Evolutionary conservation across 2,888 invertebrate genomes (phyloP).

Genomic region (Leucophenga montana): DNA sequence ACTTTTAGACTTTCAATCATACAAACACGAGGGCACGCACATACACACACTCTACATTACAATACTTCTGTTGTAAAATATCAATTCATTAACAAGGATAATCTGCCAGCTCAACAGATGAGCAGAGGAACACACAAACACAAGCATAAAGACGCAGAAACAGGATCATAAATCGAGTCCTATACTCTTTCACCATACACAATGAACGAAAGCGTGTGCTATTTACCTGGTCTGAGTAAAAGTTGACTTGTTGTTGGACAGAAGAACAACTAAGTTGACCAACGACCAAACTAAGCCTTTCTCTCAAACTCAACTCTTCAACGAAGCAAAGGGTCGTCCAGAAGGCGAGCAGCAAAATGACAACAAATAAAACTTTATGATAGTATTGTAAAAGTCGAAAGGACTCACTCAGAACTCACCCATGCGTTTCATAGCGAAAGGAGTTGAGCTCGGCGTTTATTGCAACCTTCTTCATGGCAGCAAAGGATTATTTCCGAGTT

Average conservation of each 20-base stretch:
- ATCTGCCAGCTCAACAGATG: too few relatives aligned
- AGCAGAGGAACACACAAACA: neutral
- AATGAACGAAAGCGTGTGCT: neutral
- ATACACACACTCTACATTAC: conserved; percentile 5
- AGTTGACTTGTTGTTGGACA: neutral
- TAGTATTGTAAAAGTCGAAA: conserved; percentile 47
- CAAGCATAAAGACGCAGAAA: neutral
- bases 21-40: neutral
- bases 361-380: conserved; percentile 59
- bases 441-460: conserved; percentile 40
- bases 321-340: neutral
- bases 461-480: conserved; percentile 57
- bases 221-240: conserved; percentile 9
- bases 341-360: conserved; percentile 47
- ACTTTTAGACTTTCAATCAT: conserved; percentile 61
- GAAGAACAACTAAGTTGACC: neutral
- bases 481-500: conserved; percentile 67
- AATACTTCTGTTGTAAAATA: conserved; percentile 44
- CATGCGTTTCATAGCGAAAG: conserved; percentile 26
- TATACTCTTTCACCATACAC: conserved; percentile 20
- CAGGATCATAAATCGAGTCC: neutral
- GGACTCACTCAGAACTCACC: conserved; percentile 1
- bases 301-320: conserved; percentile 48
- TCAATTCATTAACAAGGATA: conserved; percentile 66
- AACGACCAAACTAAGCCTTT: conserved; percentile 60